A percentile compares a stretch with the other conserved stretches of the same genome.
phyloP scores from a whole-genome alignment of 2,113 vertebrate genomes.

The pig (Sus scrofa) region T2T-Sscrofa CM000821.6:8245001-8245500 shows the following conservation, averaged over 20 bases:
- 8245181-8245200: conserved; percentile 83
- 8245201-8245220: conserved; percentile 74
- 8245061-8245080: conserved; percentile 66
- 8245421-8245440: too few species aligned
- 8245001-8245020: conserved; percentile 56
- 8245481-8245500: conserved; percentile 66
- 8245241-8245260: conserved; percentile 83
- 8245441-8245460: conserved; percentile 83
- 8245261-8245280: conserved; percentile 81
- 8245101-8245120: conserved; percentile 71
- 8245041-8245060: conserved; percentile 35
- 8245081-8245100: conserved; percentile 74
- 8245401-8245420: conserved; percentile 84
- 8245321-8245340: conserved; percentile 84
- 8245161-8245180: conserved; percentile 79
- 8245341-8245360: conserved; percentile 85
- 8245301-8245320: conserved; percentile 75
- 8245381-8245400: conserved; percentile 85
- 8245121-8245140: conserved; percentile 77
- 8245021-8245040: conserved; percentile 40
- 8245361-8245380: conserved; percentile 85
- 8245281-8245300: conserved; percentile 78
- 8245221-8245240: conserved; percentile 84
- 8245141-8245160: conserved; percentile 74
- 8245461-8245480: conserved; percentile 64